A percentile compares a stretch with the other conserved stretches of the same genome.
Conservation (phyloP, 2,113 vertebrate genomes). For the Galbula dea region DNA sequence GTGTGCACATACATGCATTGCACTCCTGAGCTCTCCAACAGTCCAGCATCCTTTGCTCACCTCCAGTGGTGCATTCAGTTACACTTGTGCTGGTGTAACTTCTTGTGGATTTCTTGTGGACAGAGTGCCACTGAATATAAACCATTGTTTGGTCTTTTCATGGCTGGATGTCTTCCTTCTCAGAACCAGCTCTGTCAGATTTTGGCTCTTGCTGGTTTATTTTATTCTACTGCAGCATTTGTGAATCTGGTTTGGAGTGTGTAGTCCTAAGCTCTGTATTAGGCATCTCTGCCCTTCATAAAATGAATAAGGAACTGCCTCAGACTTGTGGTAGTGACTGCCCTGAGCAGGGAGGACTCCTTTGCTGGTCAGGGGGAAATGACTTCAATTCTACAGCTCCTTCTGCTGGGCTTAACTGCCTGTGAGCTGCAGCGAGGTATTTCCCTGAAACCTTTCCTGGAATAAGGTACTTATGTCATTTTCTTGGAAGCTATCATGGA, state of each 20-base stretch:
- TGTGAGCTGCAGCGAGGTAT: conserved; percentile 36
- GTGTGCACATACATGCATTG: not conserved
- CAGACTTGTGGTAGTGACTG: not conserved
- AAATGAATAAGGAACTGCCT: not conserved
- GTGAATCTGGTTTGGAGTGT: not conserved
- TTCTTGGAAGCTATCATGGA: conserved; percentile 42
- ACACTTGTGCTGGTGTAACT: not conserved
- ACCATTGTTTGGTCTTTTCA: not conserved
- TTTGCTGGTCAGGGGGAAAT: conserved; percentile 32
- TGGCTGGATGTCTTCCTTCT: not conserved
- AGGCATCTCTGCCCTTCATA: not conserved
- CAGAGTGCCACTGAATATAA: not conserved
- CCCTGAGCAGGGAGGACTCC: not conserved
- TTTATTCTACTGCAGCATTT: not conserved
- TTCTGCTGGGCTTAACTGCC: not conserved
- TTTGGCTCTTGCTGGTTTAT: not conserved
- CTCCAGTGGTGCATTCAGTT: not conserved
- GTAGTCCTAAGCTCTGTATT: not conserved
- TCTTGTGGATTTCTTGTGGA: not conserved
- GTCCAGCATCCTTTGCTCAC: not conserved
- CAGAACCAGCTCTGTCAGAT: not conserved
- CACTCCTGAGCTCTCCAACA: not conserved
- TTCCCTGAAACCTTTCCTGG: conserved; percentile 63
- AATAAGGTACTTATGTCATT: conserved; percentile 60
- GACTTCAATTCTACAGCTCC: not conserved